Evolutionary conservation across 2,888 invertebrate species (phyloP).

Genomic region (Daptonema setosum): DNA sequence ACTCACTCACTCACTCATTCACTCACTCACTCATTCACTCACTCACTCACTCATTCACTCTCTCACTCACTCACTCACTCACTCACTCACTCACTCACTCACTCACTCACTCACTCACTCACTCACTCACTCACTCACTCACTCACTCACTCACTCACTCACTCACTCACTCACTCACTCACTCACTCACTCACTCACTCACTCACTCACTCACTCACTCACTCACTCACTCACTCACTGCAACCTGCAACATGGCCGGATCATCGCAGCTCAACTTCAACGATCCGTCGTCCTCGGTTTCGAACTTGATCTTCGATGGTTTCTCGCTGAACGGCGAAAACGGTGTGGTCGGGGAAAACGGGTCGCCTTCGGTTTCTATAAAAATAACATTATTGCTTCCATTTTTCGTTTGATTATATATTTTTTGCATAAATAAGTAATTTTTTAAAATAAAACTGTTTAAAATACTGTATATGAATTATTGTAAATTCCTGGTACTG

Average conservation of each 20-base stretch:
- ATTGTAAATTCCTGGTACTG: no score
- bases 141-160: neutral
- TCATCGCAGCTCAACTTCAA: conserved; percentile 19
- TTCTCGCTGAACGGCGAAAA: neutral
- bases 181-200: neutral
- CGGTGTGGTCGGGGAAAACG: conserved; percentile 6
- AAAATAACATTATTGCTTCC: no score
- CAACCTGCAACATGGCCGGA: conserved; percentile 17
- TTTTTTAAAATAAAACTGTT: no score
- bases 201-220: neutral
- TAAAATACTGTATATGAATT: no score
- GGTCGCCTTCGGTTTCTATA: conserved; percentile 9
- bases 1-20: no score
- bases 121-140: neutral
- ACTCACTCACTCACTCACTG: neutral
- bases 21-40: no score
- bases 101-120: neutral
- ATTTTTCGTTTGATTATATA: no score
- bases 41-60: no score
- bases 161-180: neutral
- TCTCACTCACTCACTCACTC: no score
- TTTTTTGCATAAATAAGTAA: no score
- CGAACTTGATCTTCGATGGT: conserved; percentile 14
- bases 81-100: neutral
- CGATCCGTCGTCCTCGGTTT: conserved; percentile 18